Conservation (phyloP, 2,888 invertebrate species). For the Andrena chrysosceles region DNA sequence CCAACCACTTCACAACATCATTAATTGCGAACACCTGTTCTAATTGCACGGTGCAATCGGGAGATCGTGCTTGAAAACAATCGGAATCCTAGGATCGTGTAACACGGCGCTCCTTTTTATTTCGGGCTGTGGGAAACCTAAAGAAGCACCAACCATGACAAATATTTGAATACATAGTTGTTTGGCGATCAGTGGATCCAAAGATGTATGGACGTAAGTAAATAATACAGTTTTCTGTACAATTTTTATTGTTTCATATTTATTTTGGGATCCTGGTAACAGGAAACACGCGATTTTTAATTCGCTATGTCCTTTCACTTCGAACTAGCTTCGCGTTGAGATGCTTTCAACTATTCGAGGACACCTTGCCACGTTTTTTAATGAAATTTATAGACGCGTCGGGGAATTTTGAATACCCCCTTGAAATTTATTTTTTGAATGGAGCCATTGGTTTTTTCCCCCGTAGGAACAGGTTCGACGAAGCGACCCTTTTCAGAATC, state of each 20-base stretch:
- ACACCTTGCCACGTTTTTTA: background rate
- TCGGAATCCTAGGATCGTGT: background rate
- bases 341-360: background rate
- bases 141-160: background rate
- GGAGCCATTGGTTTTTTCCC: background rate
- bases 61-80: conserved; percentile 1
- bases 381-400: background rate
- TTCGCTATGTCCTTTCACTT: too few relatives aligned
- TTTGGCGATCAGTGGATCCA: background rate
- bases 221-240: too few relatives aligned
- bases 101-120: conserved; percentile 16
- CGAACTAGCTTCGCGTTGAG: too few relatives aligned
- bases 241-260: too few relatives aligned
- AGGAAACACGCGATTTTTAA: too few relatives aligned
- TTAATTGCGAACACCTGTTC: conserved; percentile 57
- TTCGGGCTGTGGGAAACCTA: background rate
- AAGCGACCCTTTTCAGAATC: conserved; percentile 24
- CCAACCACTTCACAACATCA: conserved; percentile 6
- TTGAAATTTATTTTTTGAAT: background rate
- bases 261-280: too few relatives aligned
- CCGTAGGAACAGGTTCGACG: background rate
- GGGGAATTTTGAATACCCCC: background rate
- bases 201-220: too few relatives aligned
- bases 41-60: conserved; percentile 44
- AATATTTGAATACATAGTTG: background rate